Base-by-base conservation (phyloP, 2,888 invertebrate genomes). In the Drosophila diplacantha region DNA sequence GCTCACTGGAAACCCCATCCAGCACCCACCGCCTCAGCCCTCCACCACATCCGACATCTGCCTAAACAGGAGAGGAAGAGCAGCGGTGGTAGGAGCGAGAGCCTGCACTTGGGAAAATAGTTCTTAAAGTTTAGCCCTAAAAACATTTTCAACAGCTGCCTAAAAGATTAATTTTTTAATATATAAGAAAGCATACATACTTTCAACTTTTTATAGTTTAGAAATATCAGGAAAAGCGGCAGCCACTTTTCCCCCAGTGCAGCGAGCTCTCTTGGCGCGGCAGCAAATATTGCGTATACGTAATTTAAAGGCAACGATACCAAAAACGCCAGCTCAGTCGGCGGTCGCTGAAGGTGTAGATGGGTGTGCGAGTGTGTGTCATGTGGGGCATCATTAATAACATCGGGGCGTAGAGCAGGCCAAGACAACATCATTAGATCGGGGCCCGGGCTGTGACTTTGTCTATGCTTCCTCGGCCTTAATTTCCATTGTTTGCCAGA, bases 331-430 rank as follows among this genome's bases (percentile, higher is more conserved):
- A 29, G 44, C 54, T 44, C 34, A 44, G 43, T 37, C 24, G 18
- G 12, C 16, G 44, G 43, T n/a, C 18, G 24, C 32, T 16, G 24
- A 26, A 49, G 53, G 38, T 53, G 58, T 39, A 22, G 20, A 9
- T 37, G 26, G 49, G 26, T 49, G 66, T 51, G 47, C 59, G 66
- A 44, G 62, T 62, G 52, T 49, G 65, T 49, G 49, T 73, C 73
- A 69, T 71, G 73, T 73, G 63, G 68, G 67, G 71, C 81, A 84
- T 84, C 83, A 83, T 83, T 83, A 83, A 83, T 83, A 85, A 81
- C 74, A 71, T 56, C 73, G 81, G 68, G 73, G 78, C 79, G 74
- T 63, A 58, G 71, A 38, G 24, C 41, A 51, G 60, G 43, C 51
- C 51, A 54, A 47, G 56, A 60, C 69, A 72, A 60, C 73, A 59